These are phyloP conservation scores for Dolichotis patagonum DNA, from an alignment of 2,113 vertebrate species.

Conservation along the genomic window DNA sequence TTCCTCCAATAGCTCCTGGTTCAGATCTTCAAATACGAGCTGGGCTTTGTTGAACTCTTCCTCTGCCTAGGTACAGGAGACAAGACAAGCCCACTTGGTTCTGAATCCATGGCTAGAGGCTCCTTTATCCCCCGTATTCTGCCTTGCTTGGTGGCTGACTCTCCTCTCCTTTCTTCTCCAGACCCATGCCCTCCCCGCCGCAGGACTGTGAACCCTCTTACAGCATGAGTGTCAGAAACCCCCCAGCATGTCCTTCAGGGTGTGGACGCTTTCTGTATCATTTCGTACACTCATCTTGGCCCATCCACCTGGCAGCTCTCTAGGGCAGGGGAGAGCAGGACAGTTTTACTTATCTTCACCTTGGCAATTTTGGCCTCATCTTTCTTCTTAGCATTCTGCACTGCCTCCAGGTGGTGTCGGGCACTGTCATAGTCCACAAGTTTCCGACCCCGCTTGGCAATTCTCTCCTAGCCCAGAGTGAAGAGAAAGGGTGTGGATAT, in stretches of 20 bases:
- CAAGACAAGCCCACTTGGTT: neutral
- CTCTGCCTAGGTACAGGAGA: constrained; percentile 88
- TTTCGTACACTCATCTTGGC: neutral
- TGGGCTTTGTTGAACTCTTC: constrained; percentile 92
- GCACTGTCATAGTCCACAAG: constrained; percentile 95
- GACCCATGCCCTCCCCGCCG: neutral
- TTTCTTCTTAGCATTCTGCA: constrained; percentile 94
- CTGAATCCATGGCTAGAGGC: neutral
- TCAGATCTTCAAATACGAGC: constrained; percentile 92
- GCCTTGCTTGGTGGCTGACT: neutral
- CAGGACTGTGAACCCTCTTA: neutral
- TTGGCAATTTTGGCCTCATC: constrained; percentile 94
- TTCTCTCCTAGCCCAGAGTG: constrained; percentile 89
- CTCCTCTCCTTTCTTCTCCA: neutral
- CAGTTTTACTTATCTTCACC: constrained; percentile 81
- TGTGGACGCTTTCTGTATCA: neutral
- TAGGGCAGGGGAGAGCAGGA: neutral
- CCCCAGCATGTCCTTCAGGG: constrained; percentile 18
- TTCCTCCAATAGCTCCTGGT: constrained; percentile 93
- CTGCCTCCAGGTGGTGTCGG: constrained; percentile 93
- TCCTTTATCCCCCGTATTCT: neutral
- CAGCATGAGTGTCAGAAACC: neutral
- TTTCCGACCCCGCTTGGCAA: constrained; percentile 94
- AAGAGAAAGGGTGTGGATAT: neutral
- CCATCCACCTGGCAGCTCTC: neutral